Evolutionary conservation across 2,113 vertebrate genomes (phyloP).

Genomic region (Xyrauchen texanus): DNA sequence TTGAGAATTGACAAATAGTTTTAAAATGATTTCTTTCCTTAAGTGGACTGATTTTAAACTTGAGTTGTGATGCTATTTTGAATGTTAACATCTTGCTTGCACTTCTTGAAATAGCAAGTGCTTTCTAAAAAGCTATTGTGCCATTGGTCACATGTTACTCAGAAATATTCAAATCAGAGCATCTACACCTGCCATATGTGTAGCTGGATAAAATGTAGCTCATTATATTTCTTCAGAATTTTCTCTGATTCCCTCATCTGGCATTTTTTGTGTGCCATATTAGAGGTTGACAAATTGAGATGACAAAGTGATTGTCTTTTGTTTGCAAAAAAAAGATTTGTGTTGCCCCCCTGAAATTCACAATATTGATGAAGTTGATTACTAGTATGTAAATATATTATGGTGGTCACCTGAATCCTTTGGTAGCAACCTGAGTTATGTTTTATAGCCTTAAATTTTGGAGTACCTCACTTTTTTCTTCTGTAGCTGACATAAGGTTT

Average conservation of each 20-base stretch:
- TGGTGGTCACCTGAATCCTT: background rate
- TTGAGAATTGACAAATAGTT: background rate
- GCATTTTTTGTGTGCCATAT: slow-evolving; percentile 12
- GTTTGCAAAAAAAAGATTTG: background rate
- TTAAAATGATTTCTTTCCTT: background rate
- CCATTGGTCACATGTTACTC: background rate
- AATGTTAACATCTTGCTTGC: slow-evolving; percentile 26
- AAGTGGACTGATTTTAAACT: background rate
- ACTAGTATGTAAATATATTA: background rate
- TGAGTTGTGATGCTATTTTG: background rate
- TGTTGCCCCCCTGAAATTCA: background rate
- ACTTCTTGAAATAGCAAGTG: too few species aligned
- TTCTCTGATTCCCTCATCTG: background rate
- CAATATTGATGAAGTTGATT: slow-evolving; percentile 1
- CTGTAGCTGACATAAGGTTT: slow-evolving; percentile 37
- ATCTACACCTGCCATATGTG: slow-evolving; percentile 20
- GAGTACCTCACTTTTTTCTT: slow-evolving; percentile 47
- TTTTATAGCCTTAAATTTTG: slow-evolving; percentile 47
- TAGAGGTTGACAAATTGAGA: background rate
- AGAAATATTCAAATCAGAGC: background rate
- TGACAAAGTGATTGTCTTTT: slow-evolving; percentile 5
- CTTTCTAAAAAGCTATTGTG: slow-evolving; percentile 1
- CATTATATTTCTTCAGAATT: background rate
- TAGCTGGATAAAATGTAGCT: slow-evolving; percentile 49
- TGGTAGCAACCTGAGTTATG: slow-evolving; percentile 40